Base-by-base conservation (phyloP, 1,140 invertebrate species). In the Drosophila saltans region DNA sequence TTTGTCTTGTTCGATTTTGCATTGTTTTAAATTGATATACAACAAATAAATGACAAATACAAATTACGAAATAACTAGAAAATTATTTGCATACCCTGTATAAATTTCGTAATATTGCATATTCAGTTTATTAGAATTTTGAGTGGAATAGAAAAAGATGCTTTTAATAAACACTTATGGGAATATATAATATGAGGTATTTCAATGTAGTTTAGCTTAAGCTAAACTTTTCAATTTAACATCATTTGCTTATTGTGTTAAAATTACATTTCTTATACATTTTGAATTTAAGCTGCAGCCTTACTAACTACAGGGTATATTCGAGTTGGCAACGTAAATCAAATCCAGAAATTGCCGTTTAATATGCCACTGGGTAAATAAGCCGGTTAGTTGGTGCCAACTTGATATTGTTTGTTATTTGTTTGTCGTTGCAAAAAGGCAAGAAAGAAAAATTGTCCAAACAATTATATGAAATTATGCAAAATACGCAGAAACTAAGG, bases 391-490 rank as follows among this genome's bases (percentile, higher is more conserved):
- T 71, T 77, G 58, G 26, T 48, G 52, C 26, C 80, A 43, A 64
- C 26, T 81, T 81, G 70, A 80, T 86, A 76, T 80, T 80, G 83
- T 83, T 88, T 78, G 77, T 80, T 80, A 84, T 83, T 88, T 78
- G 77, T 80, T 56, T 33, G 41, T 77, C 83, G 89, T 77, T 88
- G 84, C 73, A 86, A 88, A 88, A 78, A 43, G 41, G 41, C 41
- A 78, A 72, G 16, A 39, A 59, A 58, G 21, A 57, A 57, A 40
- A 59, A 59, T 39, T 59, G 33, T 59, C 57, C 16, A 89, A 88
- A 80, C 84, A 84, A 88, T 88, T 88, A 88, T 75, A 64, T 78
- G 74, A 73, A 88, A 88, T 88, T 88, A 89, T 88, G 84, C 84
- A 88, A 88, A 88, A 69, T 80, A 80, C 83, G 80, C 83, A 89